Evolutionary conservation across 2,113 vertebrate species (phyloP).

Genomic region (Muscicapa adusta): DNA sequence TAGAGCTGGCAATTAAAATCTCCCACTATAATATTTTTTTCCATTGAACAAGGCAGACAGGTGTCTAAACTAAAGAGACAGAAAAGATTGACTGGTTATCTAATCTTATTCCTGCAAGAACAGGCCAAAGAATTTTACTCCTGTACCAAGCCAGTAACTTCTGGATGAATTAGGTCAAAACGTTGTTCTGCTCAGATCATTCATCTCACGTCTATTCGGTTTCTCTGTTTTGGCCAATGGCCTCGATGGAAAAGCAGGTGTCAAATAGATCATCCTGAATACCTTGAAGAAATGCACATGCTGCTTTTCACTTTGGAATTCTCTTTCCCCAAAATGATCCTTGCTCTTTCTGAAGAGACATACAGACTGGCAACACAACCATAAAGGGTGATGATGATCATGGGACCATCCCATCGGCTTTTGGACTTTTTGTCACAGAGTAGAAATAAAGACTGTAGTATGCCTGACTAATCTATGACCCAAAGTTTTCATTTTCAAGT

Average conservation of each 20-base stretch:
- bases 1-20: neutral
- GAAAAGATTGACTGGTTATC: neutral
- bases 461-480: neutral
- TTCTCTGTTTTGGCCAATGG: neutral
- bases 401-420: neutral
- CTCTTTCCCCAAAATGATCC: neutral
- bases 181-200: neutral
- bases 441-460: neutral
- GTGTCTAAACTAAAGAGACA: neutral
- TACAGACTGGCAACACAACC: neutral
- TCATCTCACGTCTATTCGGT: neutral
- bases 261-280: neutral
- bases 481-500: neutral
- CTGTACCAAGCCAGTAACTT: neutral
- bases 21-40: neutral
- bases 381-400: neutral
- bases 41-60: neutral
- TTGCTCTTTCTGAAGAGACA: neutral
- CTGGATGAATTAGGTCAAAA: constrained; percentile 17
- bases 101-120: neutral
- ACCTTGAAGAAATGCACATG: neutral
- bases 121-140: constrained; percentile 19
- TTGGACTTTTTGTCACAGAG: neutral
- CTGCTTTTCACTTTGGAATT: neutral
- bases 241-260: neutral